Conservation (phyloP, 2,113 vertebrate species). For the Mugil cephalus region DNA sequence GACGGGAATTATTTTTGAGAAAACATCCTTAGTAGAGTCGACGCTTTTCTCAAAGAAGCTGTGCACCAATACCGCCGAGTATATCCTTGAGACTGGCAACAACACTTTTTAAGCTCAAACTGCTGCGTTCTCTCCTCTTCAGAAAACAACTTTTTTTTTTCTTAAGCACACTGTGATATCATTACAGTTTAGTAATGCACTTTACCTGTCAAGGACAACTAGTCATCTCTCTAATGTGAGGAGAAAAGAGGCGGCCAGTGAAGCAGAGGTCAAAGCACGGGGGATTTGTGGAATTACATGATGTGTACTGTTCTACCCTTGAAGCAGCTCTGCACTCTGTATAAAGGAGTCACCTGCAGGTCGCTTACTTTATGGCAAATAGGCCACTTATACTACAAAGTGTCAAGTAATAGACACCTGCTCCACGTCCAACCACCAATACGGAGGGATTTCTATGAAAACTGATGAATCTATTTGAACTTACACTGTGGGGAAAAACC, state of each 20-base stretch:
- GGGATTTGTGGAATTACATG: conserved; percentile 54
- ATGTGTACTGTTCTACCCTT: conserved; percentile 66
- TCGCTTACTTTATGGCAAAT: conserved; percentile 20
- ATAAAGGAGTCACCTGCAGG: conserved; percentile 52
- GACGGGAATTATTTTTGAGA: conserved; percentile 26
- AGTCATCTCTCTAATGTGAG: conserved; percentile 73
- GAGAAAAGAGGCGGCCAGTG: conserved; percentile 33
- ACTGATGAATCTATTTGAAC: conserved; percentile 8
- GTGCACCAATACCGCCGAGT: too few relatives aligned
- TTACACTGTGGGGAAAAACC: neutral
- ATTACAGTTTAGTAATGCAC: conserved; percentile 48
- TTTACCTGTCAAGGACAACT: conserved; percentile 69
- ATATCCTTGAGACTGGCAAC: conserved; percentile 28
- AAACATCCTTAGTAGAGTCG: too few relatives aligned
- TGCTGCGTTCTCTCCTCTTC: conserved; percentile 10
- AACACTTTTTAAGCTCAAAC: conserved; percentile 23
- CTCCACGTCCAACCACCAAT: conserved; percentile 48
- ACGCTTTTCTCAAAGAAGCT: too few relatives aligned
- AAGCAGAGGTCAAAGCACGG: conserved; percentile 44
- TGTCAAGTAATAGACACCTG: conserved; percentile 45
- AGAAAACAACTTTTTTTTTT: conserved; percentile 6
- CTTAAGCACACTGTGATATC: conserved; percentile 38
- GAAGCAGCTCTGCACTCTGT: conserved; percentile 49
- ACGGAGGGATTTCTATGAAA: conserved; percentile 37
- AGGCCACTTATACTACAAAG: conserved; percentile 35